Evolutionary conservation across 2,113 vertebrate genomes (phyloP).

Genomic region (Dasyprocta punctata): DNA sequence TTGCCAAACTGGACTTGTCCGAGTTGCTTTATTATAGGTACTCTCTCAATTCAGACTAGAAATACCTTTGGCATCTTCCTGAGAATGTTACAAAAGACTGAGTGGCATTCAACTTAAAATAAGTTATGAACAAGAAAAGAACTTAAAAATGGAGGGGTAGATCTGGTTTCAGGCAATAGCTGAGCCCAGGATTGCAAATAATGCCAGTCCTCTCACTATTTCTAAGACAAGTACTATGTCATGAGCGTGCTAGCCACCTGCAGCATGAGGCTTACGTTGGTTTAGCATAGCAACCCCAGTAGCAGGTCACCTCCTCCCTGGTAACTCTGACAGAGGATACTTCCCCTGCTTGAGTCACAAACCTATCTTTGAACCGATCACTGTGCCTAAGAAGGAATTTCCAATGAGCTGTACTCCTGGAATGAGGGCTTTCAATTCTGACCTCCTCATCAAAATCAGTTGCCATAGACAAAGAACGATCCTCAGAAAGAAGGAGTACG

Average conservation of each 20-base stretch:
- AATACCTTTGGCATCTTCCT: background rate
- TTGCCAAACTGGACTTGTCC: background rate
- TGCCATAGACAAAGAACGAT: background rate
- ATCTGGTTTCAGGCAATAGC: background rate
- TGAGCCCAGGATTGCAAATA: background rate
- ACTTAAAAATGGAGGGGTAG: background rate
- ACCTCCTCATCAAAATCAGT: background rate
- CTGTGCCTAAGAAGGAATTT: background rate
- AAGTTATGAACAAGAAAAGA: background rate
- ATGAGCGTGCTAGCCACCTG: background rate
- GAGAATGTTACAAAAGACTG: background rate
- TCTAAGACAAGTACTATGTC: background rate
- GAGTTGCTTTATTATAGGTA: background rate
- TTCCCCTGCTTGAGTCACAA: background rate
- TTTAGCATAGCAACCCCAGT: background rate
- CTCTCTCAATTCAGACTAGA: background rate
- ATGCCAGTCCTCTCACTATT: background rate
- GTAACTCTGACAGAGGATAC: background rate
- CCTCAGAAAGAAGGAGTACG: background rate
- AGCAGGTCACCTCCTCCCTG: background rate
- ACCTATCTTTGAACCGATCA: background rate
- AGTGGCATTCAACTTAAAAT: background rate
- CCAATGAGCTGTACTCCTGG: background rate
- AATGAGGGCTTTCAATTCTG: background rate
- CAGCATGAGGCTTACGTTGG: background rate